phyloP scores from a whole-genome alignment of 2,888 invertebrate species.

The Drosophila rellima region DNA sequence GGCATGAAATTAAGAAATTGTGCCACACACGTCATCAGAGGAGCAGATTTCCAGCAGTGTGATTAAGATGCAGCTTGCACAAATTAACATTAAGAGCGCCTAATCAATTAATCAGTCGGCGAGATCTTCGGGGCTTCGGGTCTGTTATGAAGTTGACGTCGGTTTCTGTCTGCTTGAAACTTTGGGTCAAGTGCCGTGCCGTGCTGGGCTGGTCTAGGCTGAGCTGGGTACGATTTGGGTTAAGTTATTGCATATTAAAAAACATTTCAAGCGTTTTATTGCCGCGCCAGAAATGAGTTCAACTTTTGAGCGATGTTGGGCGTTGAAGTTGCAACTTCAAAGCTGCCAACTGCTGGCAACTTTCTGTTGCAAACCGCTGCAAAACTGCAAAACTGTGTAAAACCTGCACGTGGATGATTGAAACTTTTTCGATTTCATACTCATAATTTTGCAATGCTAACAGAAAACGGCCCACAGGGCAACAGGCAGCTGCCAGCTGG shows the following conservation, averaged over 20 bases:
- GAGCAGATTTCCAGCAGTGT: constrained; percentile 2
- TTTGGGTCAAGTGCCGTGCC: constrained; percentile 68
- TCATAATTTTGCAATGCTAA: constrained; percentile 74
- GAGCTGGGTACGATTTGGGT: constrained; percentile 60
- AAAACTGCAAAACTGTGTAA: constrained; percentile 49
- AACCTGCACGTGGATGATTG: constrained; percentile 67
- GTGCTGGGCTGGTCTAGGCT: constrained; percentile 10
- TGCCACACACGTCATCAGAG: constrained; percentile 36
- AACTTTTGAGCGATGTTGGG: constrained; percentile 58
- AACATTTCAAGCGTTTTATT: constrained; percentile 77
- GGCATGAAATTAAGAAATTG: constrained; percentile 66
- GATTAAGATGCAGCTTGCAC: constrained; percentile 41
- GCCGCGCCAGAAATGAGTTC: constrained; percentile 61
- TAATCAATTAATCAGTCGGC: constrained; percentile 64
- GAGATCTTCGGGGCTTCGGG: constrained; percentile 4
- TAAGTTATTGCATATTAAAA: constrained; percentile 74
- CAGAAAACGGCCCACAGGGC: constrained; percentile 52
- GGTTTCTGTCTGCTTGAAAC: constrained; percentile 43
- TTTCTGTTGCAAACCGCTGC: constrained; percentile 33
- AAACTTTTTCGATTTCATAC: constrained; percentile 79
- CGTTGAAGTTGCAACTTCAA: constrained; percentile 60
- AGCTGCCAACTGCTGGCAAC: constrained; percentile 53
- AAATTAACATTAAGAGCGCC: constrained; percentile 65
- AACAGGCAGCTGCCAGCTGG: constrained; percentile 7
- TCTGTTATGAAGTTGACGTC: not conserved